Conservation (phyloP, 2,888 invertebrate species). For the Oligia latruncula region DNA sequence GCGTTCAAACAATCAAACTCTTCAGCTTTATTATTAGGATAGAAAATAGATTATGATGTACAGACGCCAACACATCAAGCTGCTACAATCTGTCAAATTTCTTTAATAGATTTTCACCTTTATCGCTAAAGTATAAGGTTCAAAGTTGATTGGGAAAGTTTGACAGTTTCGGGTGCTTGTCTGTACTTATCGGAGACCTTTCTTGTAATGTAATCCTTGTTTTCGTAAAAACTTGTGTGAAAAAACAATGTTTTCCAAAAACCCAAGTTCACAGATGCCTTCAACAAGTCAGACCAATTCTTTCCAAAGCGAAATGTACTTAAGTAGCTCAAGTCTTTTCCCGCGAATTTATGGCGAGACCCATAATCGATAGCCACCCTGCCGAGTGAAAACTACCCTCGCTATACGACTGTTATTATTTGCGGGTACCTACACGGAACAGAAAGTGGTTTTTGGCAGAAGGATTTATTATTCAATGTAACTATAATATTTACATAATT, state of each 20-base stretch:
- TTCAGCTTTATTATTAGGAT: too few species aligned
- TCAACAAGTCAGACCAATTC: slow-evolving; percentile 14
- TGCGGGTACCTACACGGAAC: slow-evolving; percentile 25
- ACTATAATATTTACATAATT: too few species aligned
- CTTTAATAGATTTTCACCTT: too few species aligned
- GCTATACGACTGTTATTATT: slow-evolving; percentile 43
- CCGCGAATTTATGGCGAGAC: slow-evolving; percentile 49
- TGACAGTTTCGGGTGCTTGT: too few species aligned
- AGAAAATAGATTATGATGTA: neutral
- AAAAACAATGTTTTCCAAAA: neutral
- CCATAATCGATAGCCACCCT: slow-evolving; percentile 55
- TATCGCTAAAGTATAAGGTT: too few species aligned
- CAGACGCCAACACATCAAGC: too few species aligned
- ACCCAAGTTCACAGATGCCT: neutral
- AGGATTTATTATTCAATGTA: too few species aligned
- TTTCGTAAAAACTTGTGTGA: neutral
- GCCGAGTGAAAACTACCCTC: slow-evolving; percentile 47
- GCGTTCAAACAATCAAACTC: too few species aligned
- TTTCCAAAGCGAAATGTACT: slow-evolving; percentile 23
- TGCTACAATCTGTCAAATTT: too few species aligned
- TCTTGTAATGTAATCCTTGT: neutral
- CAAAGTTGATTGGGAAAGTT: too few species aligned
- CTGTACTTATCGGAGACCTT: neutral
- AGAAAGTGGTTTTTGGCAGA: slow-evolving; percentile 54
- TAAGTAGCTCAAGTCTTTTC: slow-evolving; percentile 26